Conservation (phyloP, 2,888 invertebrate genomes). For the Epinotia nisella region DNA sequence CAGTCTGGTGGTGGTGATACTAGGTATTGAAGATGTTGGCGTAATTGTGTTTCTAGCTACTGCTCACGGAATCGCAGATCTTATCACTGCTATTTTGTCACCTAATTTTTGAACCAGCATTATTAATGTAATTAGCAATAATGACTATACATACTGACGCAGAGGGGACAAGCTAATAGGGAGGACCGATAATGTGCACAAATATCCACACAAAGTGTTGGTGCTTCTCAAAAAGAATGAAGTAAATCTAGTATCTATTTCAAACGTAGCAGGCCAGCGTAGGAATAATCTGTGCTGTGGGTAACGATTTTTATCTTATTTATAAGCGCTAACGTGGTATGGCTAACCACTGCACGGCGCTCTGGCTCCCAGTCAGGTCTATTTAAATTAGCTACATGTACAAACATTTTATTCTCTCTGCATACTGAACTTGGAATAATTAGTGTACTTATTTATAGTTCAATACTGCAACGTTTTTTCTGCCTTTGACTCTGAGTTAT, state of each 20-base stretch:
- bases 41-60: too few species aligned
- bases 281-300: slow-evolving; percentile 37
- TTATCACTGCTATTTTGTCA: too few species aligned
- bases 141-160: too few species aligned
- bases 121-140: too few species aligned
- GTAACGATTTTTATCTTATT: slow-evolving; percentile 46
- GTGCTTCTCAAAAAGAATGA: background rate
- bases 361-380: background rate
- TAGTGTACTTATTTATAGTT: background rate
- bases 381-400: slow-evolving; percentile 10
- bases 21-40: too few species aligned
- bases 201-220: background rate
- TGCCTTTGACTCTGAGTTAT: too few species aligned
- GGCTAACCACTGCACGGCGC: slow-evolving; percentile 26
- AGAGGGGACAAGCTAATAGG: too few species aligned
- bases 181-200: background rate
- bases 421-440: too few species aligned
- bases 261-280: slow-evolving; percentile 11
- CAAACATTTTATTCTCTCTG: background rate
- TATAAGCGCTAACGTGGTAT: slow-evolving; percentile 49
- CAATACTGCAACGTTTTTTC: background rate
- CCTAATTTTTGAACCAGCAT: too few species aligned
- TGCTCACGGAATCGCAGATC: too few species aligned
- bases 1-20: too few species aligned
- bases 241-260: background rate